Conservation (phyloP, 2,797 vertebrate genomes). For the Lacerta viridis region DNA sequence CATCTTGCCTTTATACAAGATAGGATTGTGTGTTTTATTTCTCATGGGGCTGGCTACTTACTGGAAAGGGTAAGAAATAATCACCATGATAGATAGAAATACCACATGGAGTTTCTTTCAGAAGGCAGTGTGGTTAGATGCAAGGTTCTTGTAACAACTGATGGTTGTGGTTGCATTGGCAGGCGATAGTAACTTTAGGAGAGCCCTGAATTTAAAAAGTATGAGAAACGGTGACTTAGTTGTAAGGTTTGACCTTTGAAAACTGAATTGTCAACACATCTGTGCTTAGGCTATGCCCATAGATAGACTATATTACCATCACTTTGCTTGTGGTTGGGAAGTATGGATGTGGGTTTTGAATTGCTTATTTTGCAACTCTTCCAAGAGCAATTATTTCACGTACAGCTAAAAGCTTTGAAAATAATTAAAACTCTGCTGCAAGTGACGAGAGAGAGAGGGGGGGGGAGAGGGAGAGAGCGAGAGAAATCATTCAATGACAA, state of each 20-base stretch:
- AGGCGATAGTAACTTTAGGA: not conserved
- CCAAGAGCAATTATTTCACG: not conserved
- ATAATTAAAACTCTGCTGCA: constrained; percentile 25
- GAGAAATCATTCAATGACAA: not conserved
- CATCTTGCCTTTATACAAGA: not conserved
- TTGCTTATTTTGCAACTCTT: not conserved
- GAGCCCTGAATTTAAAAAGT: not conserved
- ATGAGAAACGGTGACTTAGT: not conserved
- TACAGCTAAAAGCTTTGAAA: constrained; percentile 17
- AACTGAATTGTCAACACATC: constrained; percentile 43
- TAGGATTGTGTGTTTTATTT: not conserved
- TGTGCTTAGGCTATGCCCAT: constrained; percentile 10
- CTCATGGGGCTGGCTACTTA: not conserved
- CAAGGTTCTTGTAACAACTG: not conserved
- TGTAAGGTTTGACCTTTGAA: constrained; percentile 27
- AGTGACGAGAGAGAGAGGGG: not conserved
- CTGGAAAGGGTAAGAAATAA: not conserved
- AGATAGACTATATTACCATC: constrained; percentile 5
- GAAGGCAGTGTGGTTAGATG: not conserved
- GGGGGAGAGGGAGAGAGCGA: not conserved
- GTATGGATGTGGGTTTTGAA: not conserved
- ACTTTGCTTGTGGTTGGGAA: not conserved
- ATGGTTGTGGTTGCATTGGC: not conserved
- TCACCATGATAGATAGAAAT: not conserved
- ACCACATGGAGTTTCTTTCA: not conserved